A percentile compares a stretch with the other conserved stretches of the same genome.
These are phyloP conservation scores for Uromys caudimaculatus DNA, from an alignment of 2,797 vertebrate genomes.

Conservation along the genomic window DNA sequence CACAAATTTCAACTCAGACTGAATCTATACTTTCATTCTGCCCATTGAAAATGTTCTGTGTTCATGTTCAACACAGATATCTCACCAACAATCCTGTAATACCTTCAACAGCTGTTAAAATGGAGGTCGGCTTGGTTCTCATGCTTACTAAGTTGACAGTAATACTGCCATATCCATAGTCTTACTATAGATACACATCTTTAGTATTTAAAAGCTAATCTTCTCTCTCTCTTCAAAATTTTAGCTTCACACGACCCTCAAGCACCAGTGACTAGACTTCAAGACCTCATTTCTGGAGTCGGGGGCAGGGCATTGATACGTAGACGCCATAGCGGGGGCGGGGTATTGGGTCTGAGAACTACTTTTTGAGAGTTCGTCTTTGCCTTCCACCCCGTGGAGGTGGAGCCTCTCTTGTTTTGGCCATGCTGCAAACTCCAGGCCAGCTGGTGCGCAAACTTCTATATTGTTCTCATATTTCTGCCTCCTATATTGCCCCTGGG, in stretches of 20 bases:
- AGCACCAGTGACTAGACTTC: background rate
- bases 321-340: background rate
- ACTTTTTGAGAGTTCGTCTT: background rate
- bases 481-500: background rate
- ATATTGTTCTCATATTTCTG: background rate
- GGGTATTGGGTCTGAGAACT: background rate
- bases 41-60: slow-evolving; percentile 23
- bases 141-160: background rate
- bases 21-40: background rate
- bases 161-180: background rate
- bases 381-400: too few species aligned
- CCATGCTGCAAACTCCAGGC: background rate
- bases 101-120: slow-evolving; percentile 33
- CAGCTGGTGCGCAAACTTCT: background rate
- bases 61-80: background rate
- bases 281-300: background rate
- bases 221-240: background rate
- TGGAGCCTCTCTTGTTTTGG: background rate
- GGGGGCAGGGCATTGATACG: too few species aligned
- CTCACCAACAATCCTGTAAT: background rate
- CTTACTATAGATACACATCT: background rate
- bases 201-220: slow-evolving; percentile 47
- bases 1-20: background rate
- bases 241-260: slow-evolving; percentile 27
- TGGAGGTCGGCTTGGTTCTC: background rate